Base-by-base conservation (phyloP, 2,888 invertebrate genomes). In the Onchidella celtica region DNA sequence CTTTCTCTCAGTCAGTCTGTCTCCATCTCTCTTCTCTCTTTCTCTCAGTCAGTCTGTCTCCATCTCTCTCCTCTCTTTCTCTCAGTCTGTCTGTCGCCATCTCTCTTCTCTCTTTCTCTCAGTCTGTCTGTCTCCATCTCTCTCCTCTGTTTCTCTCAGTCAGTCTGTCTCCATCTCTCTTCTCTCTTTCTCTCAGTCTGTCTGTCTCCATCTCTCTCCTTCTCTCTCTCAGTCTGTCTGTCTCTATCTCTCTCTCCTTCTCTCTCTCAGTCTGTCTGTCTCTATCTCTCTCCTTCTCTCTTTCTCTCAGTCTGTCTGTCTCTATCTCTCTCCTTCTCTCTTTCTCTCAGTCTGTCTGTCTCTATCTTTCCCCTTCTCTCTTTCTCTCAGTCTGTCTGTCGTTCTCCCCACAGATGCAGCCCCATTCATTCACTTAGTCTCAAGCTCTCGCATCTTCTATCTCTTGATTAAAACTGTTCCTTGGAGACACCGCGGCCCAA, bases 91-190 rank as follows among this genome's bases (percentile, higher is more conserved):
- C 47, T 70, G 14, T 70, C 70, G 14, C n/a, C 24, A 3, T 36
- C 27, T 70, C 70, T 70, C 40, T 70, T 66, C 32, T 66, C 66
- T 66, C 32, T 66, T 32, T 66, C 32, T 66, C 32, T 66, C 66
- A 29, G 9, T 47, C 47, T 47, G 6, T 47, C 47, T 47, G 9
- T 47, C 47, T 17, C 47, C 17, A 6, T 47, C 34, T 34, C 34
- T 34, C 34, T 34, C 34, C 11, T 66, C n/a, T 29, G 29, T 29
- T 34, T 34, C 34, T 34, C n/a, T 11, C 66, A 6, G 4, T 14
- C 29, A 32, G 3, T 29, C 66, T 34, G 11, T 34, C 32, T 66
- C n/a, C 6, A n/a, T n/a, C n/a, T n/a, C n/a, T n/a, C n/a, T n/a
- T n/a, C n/a, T n/a, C n/a, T n/a, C n/a, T n/a, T n/a, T n/a, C n/a